Percentiles rank a stretch among this genome's conserved stretches.
Conservation (phyloP, 1,140 invertebrate species). For the Aphelenchoides besseyi region DNA sequence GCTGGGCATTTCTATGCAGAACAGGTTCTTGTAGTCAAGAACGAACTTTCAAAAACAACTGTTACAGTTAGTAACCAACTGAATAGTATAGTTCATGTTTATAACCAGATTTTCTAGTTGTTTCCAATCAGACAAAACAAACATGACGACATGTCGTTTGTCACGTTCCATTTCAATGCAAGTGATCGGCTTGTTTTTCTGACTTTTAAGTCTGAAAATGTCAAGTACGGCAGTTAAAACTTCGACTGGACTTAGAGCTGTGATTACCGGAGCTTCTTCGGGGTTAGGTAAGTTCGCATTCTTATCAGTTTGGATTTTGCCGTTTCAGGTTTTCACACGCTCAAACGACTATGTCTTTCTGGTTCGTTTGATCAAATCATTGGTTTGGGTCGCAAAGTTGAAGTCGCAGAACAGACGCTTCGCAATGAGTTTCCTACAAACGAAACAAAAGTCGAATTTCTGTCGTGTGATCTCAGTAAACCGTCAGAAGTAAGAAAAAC, state of each 20-base stretch:
- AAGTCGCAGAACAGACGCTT: conserved; percentile 14
- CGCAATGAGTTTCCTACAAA: conserved; percentile 9
- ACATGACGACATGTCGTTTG: no score
- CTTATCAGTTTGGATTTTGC: neutral
- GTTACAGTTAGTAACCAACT: no score
- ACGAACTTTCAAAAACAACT: no score
- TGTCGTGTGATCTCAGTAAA: conserved; percentile 38
- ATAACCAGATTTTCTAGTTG: no score
- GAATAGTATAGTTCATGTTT: no score
- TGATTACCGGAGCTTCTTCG: conserved; percentile 40
- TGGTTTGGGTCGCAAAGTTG: conserved; percentile 35
- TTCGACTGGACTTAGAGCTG: conserved; percentile 15
- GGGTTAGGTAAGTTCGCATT: conserved; percentile 38
- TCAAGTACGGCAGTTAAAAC: neutral
- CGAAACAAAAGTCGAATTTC: conserved; percentile 20
- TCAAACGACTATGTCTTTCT: conserved; percentile 34
- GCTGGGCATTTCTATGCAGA: no score
- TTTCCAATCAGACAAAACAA: no score
- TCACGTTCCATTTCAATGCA: no score
- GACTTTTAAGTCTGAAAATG: neutral
- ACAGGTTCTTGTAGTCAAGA: no score
- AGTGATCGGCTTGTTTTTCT: no score
- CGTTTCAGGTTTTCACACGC: conserved; percentile 36
- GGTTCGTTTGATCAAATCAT: conserved; percentile 29
- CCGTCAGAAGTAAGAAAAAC: conserved; percentile 19